Percentiles rank a stretch among this genome's conserved stretches.
phyloP scores from a whole-genome alignment of 2,113 vertebrate species.

The Tauraco erythrolophus region DNA sequence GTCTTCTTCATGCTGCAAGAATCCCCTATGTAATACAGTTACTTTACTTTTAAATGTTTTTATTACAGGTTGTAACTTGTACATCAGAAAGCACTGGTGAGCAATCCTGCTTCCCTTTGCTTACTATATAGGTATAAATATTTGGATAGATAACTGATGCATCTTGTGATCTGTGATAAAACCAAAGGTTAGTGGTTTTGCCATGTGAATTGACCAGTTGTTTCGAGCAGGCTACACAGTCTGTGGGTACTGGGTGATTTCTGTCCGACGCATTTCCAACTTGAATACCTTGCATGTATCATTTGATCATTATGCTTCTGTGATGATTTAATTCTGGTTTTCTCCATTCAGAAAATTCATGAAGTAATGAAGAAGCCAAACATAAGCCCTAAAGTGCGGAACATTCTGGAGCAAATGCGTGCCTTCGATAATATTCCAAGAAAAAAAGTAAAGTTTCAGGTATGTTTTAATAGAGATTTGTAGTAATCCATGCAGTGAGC shows the following conservation, averaged over 20 bases:
- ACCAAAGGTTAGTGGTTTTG: neutral
- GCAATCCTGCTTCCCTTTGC: neutral
- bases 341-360: conserved; percentile 84
- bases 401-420: conserved; percentile 86
- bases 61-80: neutral
- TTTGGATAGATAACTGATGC: neutral
- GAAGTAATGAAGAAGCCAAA: conserved; percentile 86
- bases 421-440: conserved; percentile 91
- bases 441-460: conserved; percentile 96
- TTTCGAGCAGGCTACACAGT: neutral
- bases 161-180: neutral
- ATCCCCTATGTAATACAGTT: neutral
- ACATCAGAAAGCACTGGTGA: neutral
- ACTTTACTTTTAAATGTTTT: neutral
- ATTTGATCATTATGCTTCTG: neutral
- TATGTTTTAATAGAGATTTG: conserved; percentile 46
- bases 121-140: neutral
- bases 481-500: neutral
- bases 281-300: neutral
- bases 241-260: neutral
- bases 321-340: neutral
- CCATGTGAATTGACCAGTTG: neutral
- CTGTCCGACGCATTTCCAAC: neutral
- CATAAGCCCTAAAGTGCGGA: conserved; percentile 81
- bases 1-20: neutral